Percentiles rank a stretch among this genome's conserved stretches.
Conservation (phyloP, 2,888 invertebrate species). For the Pterobdella sp. region DNA sequence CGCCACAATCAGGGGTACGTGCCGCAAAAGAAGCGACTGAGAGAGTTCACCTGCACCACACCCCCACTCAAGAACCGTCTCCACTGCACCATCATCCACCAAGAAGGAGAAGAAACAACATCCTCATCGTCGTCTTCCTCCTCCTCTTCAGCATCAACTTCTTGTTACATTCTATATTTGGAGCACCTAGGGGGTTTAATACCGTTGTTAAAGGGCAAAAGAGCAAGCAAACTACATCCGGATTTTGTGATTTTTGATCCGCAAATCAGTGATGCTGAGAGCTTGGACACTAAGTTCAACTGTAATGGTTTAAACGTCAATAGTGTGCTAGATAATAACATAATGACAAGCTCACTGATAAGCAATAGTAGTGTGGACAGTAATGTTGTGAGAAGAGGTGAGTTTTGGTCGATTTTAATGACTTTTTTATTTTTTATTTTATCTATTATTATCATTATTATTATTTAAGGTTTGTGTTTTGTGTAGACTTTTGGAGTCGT, state of each 20-base stretch:
- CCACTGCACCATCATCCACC: conserved; percentile 94
- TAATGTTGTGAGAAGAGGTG: background rate
- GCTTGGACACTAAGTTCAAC: background rate
- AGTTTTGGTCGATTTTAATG: background rate
- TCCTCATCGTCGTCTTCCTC: background rate
- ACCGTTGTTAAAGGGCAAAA: conserved; percentile 84
- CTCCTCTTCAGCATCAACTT: conserved; percentile 43
- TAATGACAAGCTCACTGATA: background rate
- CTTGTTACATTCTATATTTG: conserved; percentile 63
- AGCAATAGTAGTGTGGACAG: background rate
- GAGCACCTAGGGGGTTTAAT: conserved; percentile 93
- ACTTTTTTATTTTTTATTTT: background rate
- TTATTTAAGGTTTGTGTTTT: no score
- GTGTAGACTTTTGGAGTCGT: no score
- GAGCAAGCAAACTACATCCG: conserved; percentile 90
- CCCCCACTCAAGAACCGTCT: conserved; percentile 74
- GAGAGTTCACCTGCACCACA: conserved; percentile 86
- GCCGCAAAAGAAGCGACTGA: conserved; percentile 75
- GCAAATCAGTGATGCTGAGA: conserved; percentile 42
- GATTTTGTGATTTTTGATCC: conserved; percentile 78
- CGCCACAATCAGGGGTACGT: conserved; percentile 78
- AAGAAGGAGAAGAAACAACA: conserved; percentile 59
- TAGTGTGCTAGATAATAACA: background rate
- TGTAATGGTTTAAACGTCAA: background rate
- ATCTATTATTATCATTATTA: no score